A percentile compares a stretch with the other conserved stretches of the same genome.
Conservation (phyloP, 2,888 invertebrate species). For the Ormyrus pomaceus region DNA sequence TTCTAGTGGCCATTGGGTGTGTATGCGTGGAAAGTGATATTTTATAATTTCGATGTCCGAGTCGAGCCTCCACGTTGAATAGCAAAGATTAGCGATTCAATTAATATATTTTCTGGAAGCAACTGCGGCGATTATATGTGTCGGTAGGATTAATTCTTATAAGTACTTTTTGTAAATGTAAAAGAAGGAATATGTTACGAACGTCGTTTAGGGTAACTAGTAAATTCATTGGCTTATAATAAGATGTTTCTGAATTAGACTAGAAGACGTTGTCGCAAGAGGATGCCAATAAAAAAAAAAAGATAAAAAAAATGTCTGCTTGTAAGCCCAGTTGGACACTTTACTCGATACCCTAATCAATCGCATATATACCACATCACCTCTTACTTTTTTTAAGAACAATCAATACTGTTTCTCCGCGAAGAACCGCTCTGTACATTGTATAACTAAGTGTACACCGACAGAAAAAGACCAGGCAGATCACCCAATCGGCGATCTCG, state of each 20-base stretch:
- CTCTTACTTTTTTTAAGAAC: too few relatives aligned
- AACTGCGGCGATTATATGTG: background rate
- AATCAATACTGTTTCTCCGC: too few relatives aligned
- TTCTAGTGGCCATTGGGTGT: too few relatives aligned
- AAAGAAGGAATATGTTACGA: background rate
- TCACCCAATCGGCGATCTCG: background rate
- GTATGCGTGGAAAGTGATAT: too few relatives aligned
- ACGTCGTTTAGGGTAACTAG: background rate
- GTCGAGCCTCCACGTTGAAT: too few relatives aligned
- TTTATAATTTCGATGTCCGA: too few relatives aligned
- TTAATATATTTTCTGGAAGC: background rate
- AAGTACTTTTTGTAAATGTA: conserved; percentile 7
- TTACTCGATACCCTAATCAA: conserved; percentile 21
- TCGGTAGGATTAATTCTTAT: background rate
- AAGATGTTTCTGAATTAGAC: conserved; percentile 2
- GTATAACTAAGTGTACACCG: background rate
- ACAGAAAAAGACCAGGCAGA: conserved; percentile 19
- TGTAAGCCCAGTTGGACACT: conserved; percentile 11
- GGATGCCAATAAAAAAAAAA: conserved; percentile 39
- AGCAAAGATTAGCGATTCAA: too few relatives aligned
- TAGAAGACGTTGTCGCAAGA: background rate
- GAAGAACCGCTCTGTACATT: too few relatives aligned
- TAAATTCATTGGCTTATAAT: conserved; percentile 22
- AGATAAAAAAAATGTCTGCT: conserved; percentile 1
- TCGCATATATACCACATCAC: background rate